Percentiles rank a stretch among this genome's conserved stretches.
Conservation (phyloP, 1,140 invertebrate genomes). For the Saxidomus purpurata region DNA sequence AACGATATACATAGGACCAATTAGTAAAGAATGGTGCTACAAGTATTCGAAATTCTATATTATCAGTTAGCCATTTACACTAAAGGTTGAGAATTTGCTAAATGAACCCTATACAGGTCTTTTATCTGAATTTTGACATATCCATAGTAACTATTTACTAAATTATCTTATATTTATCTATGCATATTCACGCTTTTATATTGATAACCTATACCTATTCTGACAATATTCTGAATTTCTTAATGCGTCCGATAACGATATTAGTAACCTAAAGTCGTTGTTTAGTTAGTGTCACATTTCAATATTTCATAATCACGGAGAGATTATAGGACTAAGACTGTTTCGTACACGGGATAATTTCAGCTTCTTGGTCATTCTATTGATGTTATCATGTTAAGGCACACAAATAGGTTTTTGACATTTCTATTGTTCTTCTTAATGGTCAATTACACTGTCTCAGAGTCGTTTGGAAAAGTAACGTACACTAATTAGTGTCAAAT, state of each 20-base stretch:
- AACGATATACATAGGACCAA: background rate
- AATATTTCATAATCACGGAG: background rate
- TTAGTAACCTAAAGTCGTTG: conserved; percentile 23
- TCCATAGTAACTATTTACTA: conserved; percentile 53
- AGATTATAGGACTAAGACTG: background rate
- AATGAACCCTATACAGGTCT: background rate
- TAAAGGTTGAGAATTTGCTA: background rate
- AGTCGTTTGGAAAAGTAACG: background rate
- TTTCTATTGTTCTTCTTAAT: conserved; percentile 1
- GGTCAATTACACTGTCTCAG: conserved; percentile 26
- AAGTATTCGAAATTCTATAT: too few species aligned
- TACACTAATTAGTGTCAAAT: conserved; percentile 13
- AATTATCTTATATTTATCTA: conserved; percentile 56
- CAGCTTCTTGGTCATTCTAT: background rate
- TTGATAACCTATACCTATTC: conserved; percentile 12
- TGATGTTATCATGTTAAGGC: background rate
- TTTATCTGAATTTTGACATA: conserved; percentile 40
- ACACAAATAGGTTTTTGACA: conserved; percentile 17
- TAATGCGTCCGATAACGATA: conserved; percentile 19
- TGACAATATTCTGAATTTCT: background rate
- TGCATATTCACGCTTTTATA: conserved; percentile 52
- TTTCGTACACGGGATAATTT: background rate
- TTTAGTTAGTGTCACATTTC: conserved; percentile 62
- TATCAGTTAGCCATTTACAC: background rate
- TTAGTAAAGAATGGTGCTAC: too few species aligned